Evolutionary conservation across 2,797 vertebrate species (phyloP).

Genomic region (Darevskia mixta): DNA sequence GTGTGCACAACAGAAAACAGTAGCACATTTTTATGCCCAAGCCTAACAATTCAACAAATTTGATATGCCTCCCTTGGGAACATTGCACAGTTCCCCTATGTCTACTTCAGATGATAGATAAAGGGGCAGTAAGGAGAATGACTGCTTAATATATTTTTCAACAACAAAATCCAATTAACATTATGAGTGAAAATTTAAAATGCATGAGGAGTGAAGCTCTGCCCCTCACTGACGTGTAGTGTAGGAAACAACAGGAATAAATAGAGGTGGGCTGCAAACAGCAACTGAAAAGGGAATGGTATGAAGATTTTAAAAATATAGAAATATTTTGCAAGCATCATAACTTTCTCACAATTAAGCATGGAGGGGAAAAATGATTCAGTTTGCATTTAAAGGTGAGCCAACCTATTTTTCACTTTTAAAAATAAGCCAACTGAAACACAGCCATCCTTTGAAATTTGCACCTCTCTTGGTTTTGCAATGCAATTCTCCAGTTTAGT

Average conservation of each 20-base stretch:
- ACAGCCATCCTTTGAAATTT: too few relatives aligned
- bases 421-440: too few relatives aligned
- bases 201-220: neutral
- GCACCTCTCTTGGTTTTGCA: too few relatives aligned
- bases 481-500: too few relatives aligned
- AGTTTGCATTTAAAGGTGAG: too few relatives aligned
- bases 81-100: neutral
- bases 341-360: too few relatives aligned
- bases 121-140: neutral
- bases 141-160: neutral
- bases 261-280: neutral
- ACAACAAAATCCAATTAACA: neutral
- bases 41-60: neutral
- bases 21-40: neutral
- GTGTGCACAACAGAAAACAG: neutral
- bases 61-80: neutral
- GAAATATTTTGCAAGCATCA: too few relatives aligned
- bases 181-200: neutral
- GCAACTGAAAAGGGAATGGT: too few relatives aligned
- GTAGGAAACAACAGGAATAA: neutral
- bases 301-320: too few relatives aligned
- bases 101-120: neutral
- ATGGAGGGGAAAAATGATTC: too few relatives aligned
- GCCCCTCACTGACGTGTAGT: neutral
- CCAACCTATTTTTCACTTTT: too few relatives aligned